These are phyloP conservation scores for Danionella cerebrum DNA, from an alignment of 2,113 vertebrate genomes.

Conservation along the genomic window DNA sequence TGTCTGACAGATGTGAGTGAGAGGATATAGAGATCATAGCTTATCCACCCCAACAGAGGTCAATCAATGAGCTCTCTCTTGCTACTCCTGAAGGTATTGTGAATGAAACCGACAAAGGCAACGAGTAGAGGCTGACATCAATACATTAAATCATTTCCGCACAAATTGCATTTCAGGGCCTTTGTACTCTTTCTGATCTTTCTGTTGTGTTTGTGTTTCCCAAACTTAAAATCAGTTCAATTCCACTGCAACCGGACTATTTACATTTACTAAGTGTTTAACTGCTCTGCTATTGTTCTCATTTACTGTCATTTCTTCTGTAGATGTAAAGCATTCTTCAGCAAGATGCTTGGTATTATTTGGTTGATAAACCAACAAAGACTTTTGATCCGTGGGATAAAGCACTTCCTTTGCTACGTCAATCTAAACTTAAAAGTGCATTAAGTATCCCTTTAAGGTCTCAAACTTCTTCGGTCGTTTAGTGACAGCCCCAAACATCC, in stretches of 20 bases:
- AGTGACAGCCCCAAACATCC: neutral
- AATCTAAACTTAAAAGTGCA: no score
- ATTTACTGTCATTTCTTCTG: no score
- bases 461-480: neutral
- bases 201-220: neutral
- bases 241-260: neutral
- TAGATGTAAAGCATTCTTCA: no score
- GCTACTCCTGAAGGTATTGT: neutral
- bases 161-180: slow-evolving; percentile 10
- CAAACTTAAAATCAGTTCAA: neutral
- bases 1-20: slow-evolving; percentile 7
- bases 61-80: slow-evolving; percentile 15
- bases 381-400: no score
- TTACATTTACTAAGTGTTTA: neutral
- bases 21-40: slow-evolving; percentile 20
- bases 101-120: neutral
- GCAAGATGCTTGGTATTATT: no score
- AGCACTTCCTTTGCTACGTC: no score
- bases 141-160: slow-evolving; percentile 22
- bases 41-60: slow-evolving; percentile 23
- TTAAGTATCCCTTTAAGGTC: neutral
- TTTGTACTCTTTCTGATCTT: neutral
- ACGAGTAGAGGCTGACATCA: slow-evolving; percentile 9
- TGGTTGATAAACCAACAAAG: no score
- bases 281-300: no score